Percentiles rank a stretch among this genome's conserved stretches.
phyloP scores from a whole-genome alignment of 2,888 invertebrate species.

The Acrocyrtus sp. region DNA sequence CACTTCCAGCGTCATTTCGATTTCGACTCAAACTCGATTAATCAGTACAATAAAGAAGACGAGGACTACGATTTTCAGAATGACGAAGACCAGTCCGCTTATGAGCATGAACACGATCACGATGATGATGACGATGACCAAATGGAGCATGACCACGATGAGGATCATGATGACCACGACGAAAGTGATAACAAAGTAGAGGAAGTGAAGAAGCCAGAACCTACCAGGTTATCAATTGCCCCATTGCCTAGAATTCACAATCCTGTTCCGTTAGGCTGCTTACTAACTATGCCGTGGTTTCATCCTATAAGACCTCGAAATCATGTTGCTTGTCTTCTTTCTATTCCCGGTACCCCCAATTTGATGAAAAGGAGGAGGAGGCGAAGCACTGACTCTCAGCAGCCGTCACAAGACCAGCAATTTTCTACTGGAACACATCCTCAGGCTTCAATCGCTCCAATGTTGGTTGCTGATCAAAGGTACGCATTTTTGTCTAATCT shows the following conservation, averaged over 20 bases:
- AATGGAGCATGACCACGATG: constrained; percentile 5
- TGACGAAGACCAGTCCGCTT: not conserved
- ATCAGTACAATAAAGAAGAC: no score
- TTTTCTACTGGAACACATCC: not conserved
- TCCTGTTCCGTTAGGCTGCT: constrained; percentile 60
- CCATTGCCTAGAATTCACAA: constrained; percentile 54
- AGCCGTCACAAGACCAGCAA: no score
- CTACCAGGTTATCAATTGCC: not conserved
- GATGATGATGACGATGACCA: not conserved
- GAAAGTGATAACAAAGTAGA: constrained; percentile 3
- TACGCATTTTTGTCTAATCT: no score
- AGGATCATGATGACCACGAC: constrained; percentile 1
- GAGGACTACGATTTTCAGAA: not conserved
- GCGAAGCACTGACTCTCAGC: constrained; percentile 9
- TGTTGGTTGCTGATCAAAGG: no score
- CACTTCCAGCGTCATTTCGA: not conserved
- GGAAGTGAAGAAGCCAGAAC: not conserved
- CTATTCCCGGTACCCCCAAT: constrained; percentile 62
- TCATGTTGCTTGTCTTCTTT: constrained; percentile 59
- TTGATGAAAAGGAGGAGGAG: constrained; percentile 36
- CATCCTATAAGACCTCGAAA: constrained; percentile 60
- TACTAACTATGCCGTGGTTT: constrained; percentile 58
- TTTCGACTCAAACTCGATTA: no score
- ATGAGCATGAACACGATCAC: not conserved
- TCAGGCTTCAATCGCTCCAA: no score